Evolutionary conservation across 2,113 vertebrate species (phyloP).

Genomic region (Agapornis roseicollis): DNA sequence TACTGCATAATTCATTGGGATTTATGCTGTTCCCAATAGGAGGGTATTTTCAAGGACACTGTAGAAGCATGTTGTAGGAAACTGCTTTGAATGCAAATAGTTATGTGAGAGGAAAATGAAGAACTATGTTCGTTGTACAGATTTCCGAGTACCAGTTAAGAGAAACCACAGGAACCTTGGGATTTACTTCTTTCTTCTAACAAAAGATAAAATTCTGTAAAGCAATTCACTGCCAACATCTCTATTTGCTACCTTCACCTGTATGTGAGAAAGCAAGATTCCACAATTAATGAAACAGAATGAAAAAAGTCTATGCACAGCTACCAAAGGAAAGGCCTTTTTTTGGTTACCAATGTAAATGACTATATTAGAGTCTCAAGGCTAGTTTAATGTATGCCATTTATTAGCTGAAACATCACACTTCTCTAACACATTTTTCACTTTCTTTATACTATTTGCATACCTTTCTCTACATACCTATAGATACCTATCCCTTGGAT

Average conservation of each 20-base stretch:
- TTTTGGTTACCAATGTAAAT: neutral
- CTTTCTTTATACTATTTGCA: neutral
- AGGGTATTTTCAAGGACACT: neutral
- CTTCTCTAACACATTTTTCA: neutral
- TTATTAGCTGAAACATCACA: neutral
- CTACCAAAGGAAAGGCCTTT: neutral
- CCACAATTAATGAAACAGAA: neutral
- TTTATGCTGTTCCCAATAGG: neutral
- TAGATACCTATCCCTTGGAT: neutral
- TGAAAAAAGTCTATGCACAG: neutral
- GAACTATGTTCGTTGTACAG: neutral
- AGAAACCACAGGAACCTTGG: neutral
- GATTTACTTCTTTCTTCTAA: neutral
- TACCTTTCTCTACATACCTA: neutral
- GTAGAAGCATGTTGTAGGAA: neutral
- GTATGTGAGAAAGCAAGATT: neutral
- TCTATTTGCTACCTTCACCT: neutral
- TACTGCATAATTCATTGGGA: neutral
- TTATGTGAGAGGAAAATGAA: neutral
- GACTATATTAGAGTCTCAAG: neutral
- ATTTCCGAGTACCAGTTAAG: neutral
- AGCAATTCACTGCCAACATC: neutral
- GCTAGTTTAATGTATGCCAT: neutral
- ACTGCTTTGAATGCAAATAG: neutral
- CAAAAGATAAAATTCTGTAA: neutral